These are phyloP conservation scores for Clavelina lepadiformis DNA, from an alignment of 23 tunicate genomes.

Conservation along the genomic window DNA sequence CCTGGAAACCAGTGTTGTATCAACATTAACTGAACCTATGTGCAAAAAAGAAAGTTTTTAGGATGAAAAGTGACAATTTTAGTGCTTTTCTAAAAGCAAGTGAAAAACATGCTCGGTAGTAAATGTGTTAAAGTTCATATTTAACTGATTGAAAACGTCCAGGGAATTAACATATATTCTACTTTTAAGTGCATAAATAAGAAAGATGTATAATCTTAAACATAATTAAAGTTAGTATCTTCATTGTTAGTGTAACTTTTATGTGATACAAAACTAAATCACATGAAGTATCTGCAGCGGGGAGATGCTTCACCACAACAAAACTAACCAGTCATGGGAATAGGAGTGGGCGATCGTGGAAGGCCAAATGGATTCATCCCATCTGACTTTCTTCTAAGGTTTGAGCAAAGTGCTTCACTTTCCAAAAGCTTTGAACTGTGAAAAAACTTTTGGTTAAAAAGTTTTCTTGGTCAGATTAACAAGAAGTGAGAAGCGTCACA, in stretches of 20 bases:
- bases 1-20: conserved; percentile 11
- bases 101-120: no score
- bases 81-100: no score
- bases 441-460: neutral
- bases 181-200: neutral
- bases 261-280: neutral
- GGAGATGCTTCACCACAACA: neutral
- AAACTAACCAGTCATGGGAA: conserved; percentile 6
- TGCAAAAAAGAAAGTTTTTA: neutral
- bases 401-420: conserved; percentile 78
- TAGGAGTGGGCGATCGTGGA: conserved; percentile 4
- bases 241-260: neutral
- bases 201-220: neutral
- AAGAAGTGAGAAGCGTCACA: neutral
- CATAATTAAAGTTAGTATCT: neutral
- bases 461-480: neutral
- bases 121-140: no score
- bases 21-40: conserved; percentile 43
- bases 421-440: conserved; percentile 65
- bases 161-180: no score
- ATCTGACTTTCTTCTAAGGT: conserved; percentile 40
- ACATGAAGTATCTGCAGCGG: no score
- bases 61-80: no score
- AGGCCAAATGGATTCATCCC: conserved; percentile 1
- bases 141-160: no score